Evolutionary conservation across 2,888 invertebrate genomes (phyloP).

Genomic region (Cataglyphis livida): DNA sequence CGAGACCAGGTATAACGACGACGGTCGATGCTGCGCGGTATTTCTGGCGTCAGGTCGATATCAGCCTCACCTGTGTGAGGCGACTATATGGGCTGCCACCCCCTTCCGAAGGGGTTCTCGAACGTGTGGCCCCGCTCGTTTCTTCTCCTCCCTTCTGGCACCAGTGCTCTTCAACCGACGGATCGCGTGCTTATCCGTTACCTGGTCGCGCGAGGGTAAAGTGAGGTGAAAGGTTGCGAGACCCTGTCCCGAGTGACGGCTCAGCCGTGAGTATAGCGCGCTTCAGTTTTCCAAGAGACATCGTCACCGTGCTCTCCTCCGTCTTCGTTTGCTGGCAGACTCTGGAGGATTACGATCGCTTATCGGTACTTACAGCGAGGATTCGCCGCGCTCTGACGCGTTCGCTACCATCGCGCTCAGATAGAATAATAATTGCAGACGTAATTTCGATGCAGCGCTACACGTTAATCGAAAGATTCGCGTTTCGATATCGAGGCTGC

Average conservation of each 20-base stretch:
- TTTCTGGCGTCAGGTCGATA: constrained; percentile 85
- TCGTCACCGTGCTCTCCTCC: constrained; percentile 4
- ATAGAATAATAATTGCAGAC: background rate
- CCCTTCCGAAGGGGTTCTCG: constrained; percentile 62
- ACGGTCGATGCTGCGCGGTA: constrained; percentile 85
- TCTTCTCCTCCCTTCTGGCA: constrained; percentile 66
- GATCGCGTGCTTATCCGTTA: constrained; percentile 31
- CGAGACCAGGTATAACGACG: constrained; percentile 78
- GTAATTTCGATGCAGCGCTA: background rate
- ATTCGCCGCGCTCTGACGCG: background rate
- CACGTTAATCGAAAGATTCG: background rate
- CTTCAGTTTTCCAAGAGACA: constrained; percentile 37
- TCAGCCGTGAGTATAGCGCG: constrained; percentile 9
- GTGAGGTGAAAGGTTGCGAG: constrained; percentile 22
- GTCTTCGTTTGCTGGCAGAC: background rate
- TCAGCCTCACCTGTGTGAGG: constrained; percentile 72
- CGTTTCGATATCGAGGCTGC: background rate
- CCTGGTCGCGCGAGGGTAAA: constrained; percentile 30
- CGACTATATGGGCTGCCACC: constrained; percentile 58
- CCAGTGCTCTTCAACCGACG: constrained; percentile 73
- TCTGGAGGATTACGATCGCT: constrained; percentile 1
- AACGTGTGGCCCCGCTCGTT: constrained; percentile 58
- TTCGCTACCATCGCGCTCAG: background rate
- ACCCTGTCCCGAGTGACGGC: constrained; percentile 27
- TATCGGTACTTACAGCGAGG: background rate